phyloP scores from a whole-genome alignment of 2,113 vertebrate species.

The Canis aureus region DNA sequence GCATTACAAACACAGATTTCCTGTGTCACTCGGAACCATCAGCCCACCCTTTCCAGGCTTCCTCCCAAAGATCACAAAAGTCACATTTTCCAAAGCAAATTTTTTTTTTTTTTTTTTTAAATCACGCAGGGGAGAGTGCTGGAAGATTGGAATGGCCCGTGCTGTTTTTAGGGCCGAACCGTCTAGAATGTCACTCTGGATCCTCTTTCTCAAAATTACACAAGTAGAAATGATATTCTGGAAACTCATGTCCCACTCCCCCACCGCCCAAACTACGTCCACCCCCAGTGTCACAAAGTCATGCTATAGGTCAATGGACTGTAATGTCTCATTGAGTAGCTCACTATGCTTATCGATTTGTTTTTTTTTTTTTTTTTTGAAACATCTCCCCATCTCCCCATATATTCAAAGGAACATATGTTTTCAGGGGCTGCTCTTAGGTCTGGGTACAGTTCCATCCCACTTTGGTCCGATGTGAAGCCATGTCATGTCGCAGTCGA shows the following conservation, averaged over 20 bases:
- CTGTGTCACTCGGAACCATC: conserved; percentile 35
- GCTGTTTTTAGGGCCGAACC: conserved; percentile 1
- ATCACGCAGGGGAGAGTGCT: conserved; percentile 15
- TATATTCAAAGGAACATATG: background rate
- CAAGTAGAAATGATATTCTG: conserved; percentile 29
- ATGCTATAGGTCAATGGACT: background rate
- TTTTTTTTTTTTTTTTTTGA: background rate
- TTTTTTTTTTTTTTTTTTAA: background rate
- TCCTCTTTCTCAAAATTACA: background rate
- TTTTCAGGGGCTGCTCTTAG: background rate
- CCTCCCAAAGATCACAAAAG: conserved; percentile 53
- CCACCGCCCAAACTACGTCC: background rate
- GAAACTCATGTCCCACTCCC: background rate
- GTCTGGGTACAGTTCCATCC: background rate
- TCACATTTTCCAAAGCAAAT: conserved; percentile 61
- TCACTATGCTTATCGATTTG: background rate
- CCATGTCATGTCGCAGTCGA: background rate
- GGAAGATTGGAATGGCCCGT: background rate
- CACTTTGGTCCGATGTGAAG: background rate
- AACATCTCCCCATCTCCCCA: background rate
- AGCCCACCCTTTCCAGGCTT: background rate
- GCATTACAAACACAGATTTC: conserved; percentile 57
- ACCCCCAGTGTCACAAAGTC: background rate
- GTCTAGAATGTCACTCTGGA: background rate
- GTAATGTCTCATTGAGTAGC: background rate